Percentiles rank a stretch among this genome's conserved stretches.
These are phyloP conservation scores for Microplitis manilae DNA, from an alignment of 2,888 invertebrate species.

Conservation along the genomic window DNA sequence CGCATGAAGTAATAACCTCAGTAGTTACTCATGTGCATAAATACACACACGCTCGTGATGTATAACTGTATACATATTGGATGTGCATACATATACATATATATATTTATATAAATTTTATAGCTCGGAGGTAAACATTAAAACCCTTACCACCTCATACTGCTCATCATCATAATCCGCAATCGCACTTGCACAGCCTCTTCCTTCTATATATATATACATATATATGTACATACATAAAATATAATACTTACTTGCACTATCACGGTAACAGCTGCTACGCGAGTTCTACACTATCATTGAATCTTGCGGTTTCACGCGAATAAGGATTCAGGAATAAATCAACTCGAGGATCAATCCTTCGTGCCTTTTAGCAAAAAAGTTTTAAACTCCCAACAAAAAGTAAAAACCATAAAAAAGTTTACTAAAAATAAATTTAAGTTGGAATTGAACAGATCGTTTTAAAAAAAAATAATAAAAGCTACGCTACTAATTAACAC, in stretches of 20 bases:
- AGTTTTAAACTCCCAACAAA: neutral
- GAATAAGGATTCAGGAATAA: constrained; percentile 13
- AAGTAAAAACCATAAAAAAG: neutral
- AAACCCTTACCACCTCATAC: constrained; percentile 36
- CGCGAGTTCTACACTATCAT: constrained; percentile 57
- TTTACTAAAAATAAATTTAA: no score
- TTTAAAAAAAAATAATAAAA: neutral
- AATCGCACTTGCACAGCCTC: constrained; percentile 1
- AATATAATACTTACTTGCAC: constrained; percentile 43
- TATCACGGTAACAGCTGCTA: constrained; percentile 70
- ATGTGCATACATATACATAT: constrained; percentile 9
- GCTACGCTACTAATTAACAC: neutral
- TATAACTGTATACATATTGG: constrained; percentile 31
- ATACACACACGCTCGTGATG: constrained; percentile 37
- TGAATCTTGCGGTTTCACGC: constrained; percentile 50
- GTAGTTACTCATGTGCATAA: neutral
- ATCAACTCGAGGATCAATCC: neutral
- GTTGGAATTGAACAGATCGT: no score
- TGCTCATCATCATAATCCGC: constrained; percentile 1
- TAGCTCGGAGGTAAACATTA: constrained; percentile 48
- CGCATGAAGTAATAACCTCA: neutral
- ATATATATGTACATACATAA: constrained; percentile 6
- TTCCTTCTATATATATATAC: neutral
- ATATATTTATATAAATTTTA: constrained; percentile 31
- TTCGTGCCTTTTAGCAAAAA: neutral